Base-by-base conservation (phyloP, 2,888 invertebrate species). In the Drosophila dives region DNA sequence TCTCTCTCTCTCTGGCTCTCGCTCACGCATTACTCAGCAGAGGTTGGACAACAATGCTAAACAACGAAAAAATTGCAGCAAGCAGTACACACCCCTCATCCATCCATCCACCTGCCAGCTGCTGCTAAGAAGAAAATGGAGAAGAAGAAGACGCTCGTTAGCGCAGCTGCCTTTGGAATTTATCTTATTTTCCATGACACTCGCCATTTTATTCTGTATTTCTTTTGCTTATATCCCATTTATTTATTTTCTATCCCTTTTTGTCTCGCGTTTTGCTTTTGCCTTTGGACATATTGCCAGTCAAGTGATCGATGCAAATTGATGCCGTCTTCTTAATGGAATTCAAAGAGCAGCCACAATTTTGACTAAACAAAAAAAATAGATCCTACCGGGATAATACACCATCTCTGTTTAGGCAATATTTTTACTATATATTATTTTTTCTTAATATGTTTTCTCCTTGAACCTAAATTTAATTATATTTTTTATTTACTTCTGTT, bases 261-360 rank as follows among this genome's bases (percentile, higher is more conserved):
- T 64, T 71, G 61, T 60, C 69, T 62, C 75, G 23, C 20, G 54
- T 26, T 56, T 50, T 55, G 66, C 26, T 71, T 77, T 72, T 48
- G 32, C 64, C 61, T 72, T 77, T 83, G 75, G 85, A 87, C 87
- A 84, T 70, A 85, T 87, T 87, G 87, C 87, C 78, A 80, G 83
- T 76, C 77, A 68, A 75, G 76, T 86, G 89, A 86, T 86, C 86
- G 89, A 86, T 86, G 89, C 89, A 88, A 88, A 88, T 86, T 88
- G 89, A 79, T 84, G 86, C 83, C 80, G 78, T 74, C 73, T 71
- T 82, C 72, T 74, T 84, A 80, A 85, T 77, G 75, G 67, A 69
- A 82, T 72, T 81, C 67, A 62, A 62, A 70, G 53, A 64, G 38
- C 51, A 51, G 32, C 60, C 36, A 23, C 36, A 54, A n/a, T 1